Conservation (phyloP, 2,797 vertebrate genomes). For the Onychomys torridus region DNA sequence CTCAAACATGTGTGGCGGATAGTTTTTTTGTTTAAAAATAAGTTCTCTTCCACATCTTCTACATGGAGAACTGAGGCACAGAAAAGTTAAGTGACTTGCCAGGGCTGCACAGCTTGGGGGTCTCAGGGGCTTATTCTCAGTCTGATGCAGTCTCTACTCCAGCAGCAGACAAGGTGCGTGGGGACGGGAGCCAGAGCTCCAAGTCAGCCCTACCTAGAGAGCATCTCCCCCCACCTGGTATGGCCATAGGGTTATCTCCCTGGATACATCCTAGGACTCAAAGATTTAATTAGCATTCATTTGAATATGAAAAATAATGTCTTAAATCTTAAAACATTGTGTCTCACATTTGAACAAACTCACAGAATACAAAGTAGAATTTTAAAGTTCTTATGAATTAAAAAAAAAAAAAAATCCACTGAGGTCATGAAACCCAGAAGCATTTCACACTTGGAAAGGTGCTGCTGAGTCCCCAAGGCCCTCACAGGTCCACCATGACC, state of each 20-base stretch:
- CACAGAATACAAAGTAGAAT: background rate
- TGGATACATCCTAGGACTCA: background rate
- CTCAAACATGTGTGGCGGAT: background rate
- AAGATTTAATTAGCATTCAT: slow-evolving; percentile 48
- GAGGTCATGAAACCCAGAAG: slow-evolving; percentile 7
- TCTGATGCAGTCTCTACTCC: background rate
- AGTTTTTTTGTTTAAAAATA: background rate
- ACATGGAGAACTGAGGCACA: background rate
- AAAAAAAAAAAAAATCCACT: background rate
- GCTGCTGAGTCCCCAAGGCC: background rate
- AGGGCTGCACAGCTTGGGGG: background rate
- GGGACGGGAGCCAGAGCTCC: background rate
- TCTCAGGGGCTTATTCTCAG: background rate
- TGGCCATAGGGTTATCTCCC: background rate
- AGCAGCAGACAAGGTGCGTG: accelerated
- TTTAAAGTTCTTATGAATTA: slow-evolving; percentile 49
- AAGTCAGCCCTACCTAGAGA: background rate
- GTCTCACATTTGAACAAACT: slow-evolving; percentile 7
- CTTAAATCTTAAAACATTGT: slow-evolving; percentile 26
- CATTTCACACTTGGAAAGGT: background rate
- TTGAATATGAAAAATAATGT: slow-evolving; percentile 2
- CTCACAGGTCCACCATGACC: background rate
- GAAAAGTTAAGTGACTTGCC: background rate
- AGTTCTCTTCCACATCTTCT: background rate
- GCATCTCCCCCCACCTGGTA: background rate